Percentiles rank a stretch among this genome's conserved stretches.
Conservation (phyloP, 2,113 vertebrate genomes). For the Caracal caracal region DNA sequence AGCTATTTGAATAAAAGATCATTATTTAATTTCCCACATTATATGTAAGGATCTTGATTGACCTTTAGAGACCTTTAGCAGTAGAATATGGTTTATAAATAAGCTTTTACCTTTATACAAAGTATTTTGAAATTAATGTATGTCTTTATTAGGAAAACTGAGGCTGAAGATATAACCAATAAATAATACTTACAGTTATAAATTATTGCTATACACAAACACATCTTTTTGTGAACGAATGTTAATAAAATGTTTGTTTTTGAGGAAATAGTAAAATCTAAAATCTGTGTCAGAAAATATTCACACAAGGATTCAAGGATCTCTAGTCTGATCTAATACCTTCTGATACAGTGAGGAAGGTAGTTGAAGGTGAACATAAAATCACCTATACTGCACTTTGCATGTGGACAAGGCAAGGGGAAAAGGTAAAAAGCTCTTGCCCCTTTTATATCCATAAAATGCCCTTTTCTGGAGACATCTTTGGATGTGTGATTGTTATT, state of each 20-base stretch:
- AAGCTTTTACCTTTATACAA: background rate
- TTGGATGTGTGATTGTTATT: constrained; percentile 79
- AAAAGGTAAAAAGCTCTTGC: constrained; percentile 41
- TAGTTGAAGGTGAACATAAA: background rate
- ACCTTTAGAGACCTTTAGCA: background rate
- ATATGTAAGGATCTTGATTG: background rate
- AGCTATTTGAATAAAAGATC: background rate
- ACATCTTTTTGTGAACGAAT: background rate
- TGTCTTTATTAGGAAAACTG: background rate
- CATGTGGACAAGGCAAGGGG: constrained; percentile 10
- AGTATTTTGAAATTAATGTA: background rate
- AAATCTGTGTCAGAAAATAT: background rate
- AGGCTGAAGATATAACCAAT: background rate
- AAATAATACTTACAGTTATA: background rate
- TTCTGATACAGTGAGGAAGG: background rate
- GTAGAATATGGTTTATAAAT: background rate
- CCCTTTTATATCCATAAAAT: constrained; percentile 67
- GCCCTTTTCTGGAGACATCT: constrained; percentile 56
- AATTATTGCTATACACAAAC: background rate
- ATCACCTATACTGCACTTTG: constrained; percentile 9
- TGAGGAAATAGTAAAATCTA: background rate
- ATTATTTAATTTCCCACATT: background rate
- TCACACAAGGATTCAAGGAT: background rate
- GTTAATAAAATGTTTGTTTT: background rate
- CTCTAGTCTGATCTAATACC: background rate